A percentile compares a stretch with the other conserved stretches of the same genome.
These are phyloP conservation scores for Morelia viridis DNA, from an alignment of 2,797 vertebrate genomes.

Conservation along the genomic window DNA sequence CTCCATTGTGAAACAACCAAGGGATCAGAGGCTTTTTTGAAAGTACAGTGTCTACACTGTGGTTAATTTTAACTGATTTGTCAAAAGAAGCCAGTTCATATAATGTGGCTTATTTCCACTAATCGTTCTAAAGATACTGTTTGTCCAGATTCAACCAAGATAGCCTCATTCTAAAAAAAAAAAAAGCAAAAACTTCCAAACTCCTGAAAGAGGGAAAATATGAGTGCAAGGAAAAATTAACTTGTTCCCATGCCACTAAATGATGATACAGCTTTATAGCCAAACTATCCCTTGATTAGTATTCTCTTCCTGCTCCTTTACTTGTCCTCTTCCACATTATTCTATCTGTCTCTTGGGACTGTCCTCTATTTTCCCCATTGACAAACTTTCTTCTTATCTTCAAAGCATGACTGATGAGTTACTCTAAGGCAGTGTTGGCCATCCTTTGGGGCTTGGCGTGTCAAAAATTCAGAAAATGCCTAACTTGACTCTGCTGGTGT, in stretches of 20 bases:
- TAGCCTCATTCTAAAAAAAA: neutral
- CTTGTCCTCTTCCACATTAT: slow-evolving; percentile 7
- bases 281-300: neutral
- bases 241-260: neutral
- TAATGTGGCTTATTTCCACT: neutral
- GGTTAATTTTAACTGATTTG: neutral
- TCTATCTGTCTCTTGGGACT: slow-evolving; percentile 10
- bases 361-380: neutral
- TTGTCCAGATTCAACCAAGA: neutral
- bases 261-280: neutral
- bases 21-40: neutral
- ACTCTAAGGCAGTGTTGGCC: neutral
- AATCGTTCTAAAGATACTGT: neutral
- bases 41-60: neutral
- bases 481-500: no score
- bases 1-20: neutral
- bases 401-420: neutral
- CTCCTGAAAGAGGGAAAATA: neutral
- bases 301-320: slow-evolving; percentile 31
- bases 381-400: slow-evolving; percentile 2
- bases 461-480: no score
- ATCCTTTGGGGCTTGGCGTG: no score
- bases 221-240: neutral
- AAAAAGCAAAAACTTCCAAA: neutral
- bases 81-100: neutral